Percentiles rank a stretch among this genome's conserved stretches.
phyloP scores from a whole-genome alignment of 2,888 invertebrate species.

The Cataglyphis altisquamis region DNA sequence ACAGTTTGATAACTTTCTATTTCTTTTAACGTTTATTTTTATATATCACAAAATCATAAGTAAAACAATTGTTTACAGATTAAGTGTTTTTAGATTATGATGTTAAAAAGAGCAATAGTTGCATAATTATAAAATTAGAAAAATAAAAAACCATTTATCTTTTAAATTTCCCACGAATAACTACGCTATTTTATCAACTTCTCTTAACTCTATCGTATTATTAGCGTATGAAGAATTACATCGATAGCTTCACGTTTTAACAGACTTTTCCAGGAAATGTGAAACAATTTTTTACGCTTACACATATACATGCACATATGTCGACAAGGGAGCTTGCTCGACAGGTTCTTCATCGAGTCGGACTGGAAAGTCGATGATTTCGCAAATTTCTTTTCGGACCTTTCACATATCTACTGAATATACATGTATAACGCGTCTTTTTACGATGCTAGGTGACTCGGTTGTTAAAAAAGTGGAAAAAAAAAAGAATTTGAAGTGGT shows the following conservation, averaged over 20 bases:
- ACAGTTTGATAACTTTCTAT: background rate
- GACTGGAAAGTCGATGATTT: constrained; percentile 61
- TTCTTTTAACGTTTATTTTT: background rate
- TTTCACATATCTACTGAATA: constrained; percentile 14
- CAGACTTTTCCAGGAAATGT: constrained; percentile 2
- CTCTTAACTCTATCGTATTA: background rate
- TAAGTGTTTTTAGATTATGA: background rate
- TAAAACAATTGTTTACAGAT: no score
- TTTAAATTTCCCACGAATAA: background rate
- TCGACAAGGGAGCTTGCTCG: constrained; percentile 21
- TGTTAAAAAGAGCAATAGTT: background rate
- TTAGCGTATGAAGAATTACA: background rate
- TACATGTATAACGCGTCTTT: constrained; percentile 33
- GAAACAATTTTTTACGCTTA: background rate
- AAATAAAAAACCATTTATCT: background rate
- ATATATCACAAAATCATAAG: background rate
- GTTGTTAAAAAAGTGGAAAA: background rate
- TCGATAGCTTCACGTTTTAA: background rate
- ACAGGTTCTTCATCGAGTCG: constrained; percentile 17
- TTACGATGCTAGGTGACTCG: constrained; percentile 8
- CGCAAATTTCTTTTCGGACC: constrained; percentile 50
- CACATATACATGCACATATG: background rate
- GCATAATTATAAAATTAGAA: background rate
- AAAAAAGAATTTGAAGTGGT: background rate
- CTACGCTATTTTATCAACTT: background rate